Conservation (phyloP, 2,888 invertebrate species). For the Plutella xylostella region DNA sequence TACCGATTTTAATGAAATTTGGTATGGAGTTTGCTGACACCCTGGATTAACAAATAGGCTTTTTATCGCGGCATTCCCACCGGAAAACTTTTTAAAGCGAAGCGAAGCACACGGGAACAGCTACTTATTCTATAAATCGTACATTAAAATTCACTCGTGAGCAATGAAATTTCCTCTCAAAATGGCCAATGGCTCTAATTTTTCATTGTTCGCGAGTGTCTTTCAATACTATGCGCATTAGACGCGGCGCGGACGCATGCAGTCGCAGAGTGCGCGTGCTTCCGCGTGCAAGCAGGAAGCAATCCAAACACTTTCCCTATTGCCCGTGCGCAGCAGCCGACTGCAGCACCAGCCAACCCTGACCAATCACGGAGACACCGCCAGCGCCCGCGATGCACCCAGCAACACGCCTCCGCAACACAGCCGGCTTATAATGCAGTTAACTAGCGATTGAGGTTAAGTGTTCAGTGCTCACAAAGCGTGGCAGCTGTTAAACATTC, state of each 20-base stretch:
- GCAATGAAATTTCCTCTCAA: too few species aligned
- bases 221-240: too few species aligned
- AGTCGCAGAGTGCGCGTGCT: slow-evolving; percentile 41
- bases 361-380: slow-evolving; percentile 25
- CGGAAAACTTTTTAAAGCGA: too few species aligned
- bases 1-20: too few species aligned
- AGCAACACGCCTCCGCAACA: slow-evolving; percentile 16
- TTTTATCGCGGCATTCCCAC: too few species aligned
- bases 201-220: too few species aligned
- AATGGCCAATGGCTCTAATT: too few species aligned
- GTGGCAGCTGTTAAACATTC: slow-evolving; percentile 24
- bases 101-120: too few species aligned
- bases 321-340: slow-evolving; percentile 64
- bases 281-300: slow-evolving; percentile 66
- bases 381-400: background rate
- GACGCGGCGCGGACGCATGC: slow-evolving; percentile 26
- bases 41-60: too few species aligned
- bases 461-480: slow-evolving; percentile 47
- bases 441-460: slow-evolving; percentile 56
- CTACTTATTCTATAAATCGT: too few species aligned
- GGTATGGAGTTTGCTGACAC: too few species aligned
- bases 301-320: slow-evolving; percentile 61
- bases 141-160: too few species aligned
- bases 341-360: slow-evolving; percentile 49
- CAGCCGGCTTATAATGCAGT: slow-evolving; percentile 48